Evolutionary conservation across 2,797 vertebrate genomes (phyloP), one percentile per base, ranked within the genome.

Genomic region (Neomorphus geoffroyi): DNA sequence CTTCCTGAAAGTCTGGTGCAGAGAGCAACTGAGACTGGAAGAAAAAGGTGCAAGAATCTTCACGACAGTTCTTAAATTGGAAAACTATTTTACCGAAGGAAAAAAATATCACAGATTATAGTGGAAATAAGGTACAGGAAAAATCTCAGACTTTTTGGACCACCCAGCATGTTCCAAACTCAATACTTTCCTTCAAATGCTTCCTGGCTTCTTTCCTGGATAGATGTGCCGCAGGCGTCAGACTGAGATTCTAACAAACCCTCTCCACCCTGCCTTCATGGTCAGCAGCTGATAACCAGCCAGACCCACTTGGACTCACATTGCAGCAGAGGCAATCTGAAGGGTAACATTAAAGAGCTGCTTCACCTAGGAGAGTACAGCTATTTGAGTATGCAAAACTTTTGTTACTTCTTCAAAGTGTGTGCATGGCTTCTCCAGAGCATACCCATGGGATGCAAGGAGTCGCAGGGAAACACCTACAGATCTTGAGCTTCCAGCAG

Each of bases 201-300:
- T 84, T 94, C 73, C 93, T 94, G 88, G 82, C 77, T 86, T 69
- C 58, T 79, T 86, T 94, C 90, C 95, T 95, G 94, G 54, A 72
- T 33, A 92, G 88, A 75, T 39, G 35, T 75, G 77, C 77, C 87
- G 65, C 90, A 93, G 58, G 48, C 77, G 67, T 66, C 62, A 51
- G 58, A 24, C 54, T 75, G 41, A 62, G 77, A 39, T 54, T 91
- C 79, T 69, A 17, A 65, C 35, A 86, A 94, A 51, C 48, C 39
- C 51, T 72, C 82, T 90, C 37, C 70, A 86, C 54, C 43, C 83
- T 92, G 70, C 62, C 80, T 75, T 79, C 80, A 73, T 0, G 0
- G 30, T 72, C 90, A 93, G 58, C n/a, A 50, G 50, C 88, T 72
- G 58, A 88, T 93, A 92, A 91, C 45, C 61, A 80, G 79, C 69